Evolutionary conservation across 2,797 vertebrate species (phyloP), one percentile per base, ranked within the genome.

Genomic region (Adelosebastes latens): DNA sequence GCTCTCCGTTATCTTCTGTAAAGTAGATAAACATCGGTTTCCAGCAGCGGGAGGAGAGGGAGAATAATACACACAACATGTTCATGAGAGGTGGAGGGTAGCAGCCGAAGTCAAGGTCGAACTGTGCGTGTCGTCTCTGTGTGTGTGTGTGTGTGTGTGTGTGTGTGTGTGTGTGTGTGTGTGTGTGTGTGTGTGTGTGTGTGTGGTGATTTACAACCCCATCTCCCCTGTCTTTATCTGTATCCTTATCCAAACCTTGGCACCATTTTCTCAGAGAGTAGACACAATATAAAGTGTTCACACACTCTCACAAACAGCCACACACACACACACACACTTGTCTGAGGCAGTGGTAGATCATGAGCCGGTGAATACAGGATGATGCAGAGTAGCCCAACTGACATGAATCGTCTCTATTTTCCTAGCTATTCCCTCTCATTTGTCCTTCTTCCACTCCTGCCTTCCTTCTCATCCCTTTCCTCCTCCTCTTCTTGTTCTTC

Each of bases 161-260:
- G 76, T 82, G 75, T 67, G 84, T 49, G 36, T 34, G 55, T n/a
- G 65, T 39, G 60, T 49, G 72, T 42, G 59, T 66, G 20, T 31
- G 32, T 66, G 55, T 66, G 56, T 67, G 62, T 36, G 62, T 59
- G 77, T 82, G 74, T 69, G 70, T 49, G 80, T 58, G 77, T 34
- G 61, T 31, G 64, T 60, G 85, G 61, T 83, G 91, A 94, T 93
- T 94, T 93, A 93, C 85, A 89, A 83, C 89, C 89, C 83, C 88
- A 90, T 93, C 90, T 89, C 71, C 74, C 77, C 84, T 69, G 84
- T 90, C 84, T 92, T 93, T 93, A 94, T 94, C 93, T 92, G 85
- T 88, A 90, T 90, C 88, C 88, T 92, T 91, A 93, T 92, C 92
- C 90, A 92, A 92, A 91, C 88, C 79, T 73, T 91, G 84, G 88